These are phyloP conservation scores for Corythoichthys haematopterus DNA, from an alignment of 2,113 vertebrate genomes.

Conservation along the genomic window DNA sequence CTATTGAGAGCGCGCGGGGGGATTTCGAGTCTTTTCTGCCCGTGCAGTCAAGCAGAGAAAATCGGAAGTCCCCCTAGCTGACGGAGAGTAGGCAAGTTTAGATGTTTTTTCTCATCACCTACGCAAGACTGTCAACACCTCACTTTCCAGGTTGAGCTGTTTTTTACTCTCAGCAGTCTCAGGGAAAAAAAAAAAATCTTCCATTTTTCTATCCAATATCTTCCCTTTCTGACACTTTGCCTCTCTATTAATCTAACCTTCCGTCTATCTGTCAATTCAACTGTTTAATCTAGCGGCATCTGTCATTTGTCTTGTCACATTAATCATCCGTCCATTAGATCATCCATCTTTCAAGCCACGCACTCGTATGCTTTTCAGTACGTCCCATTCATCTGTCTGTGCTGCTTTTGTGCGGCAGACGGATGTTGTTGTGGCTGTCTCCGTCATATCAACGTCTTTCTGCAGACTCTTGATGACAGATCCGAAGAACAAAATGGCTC, in stretches of 20 bases:
- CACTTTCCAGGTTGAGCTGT: slow-evolving; percentile 12
- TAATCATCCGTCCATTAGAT: slow-evolving; percentile 52
- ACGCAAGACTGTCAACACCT: slow-evolving; percentile 27
- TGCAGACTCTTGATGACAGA: slow-evolving; percentile 42
- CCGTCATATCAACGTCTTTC: slow-evolving; percentile 23
- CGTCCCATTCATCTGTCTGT: slow-evolving; percentile 46
- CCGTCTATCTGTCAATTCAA: slow-evolving; percentile 55
- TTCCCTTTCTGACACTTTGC: slow-evolving; percentile 19
- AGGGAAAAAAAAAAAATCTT: not conserved
- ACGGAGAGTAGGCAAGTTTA: slow-evolving; percentile 12
- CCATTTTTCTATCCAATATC: slow-evolving; percentile 18
- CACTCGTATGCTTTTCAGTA: slow-evolving; percentile 24
- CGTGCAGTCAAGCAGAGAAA: slow-evolving; percentile 42
- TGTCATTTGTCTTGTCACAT: slow-evolving; percentile 59
- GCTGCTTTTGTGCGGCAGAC: slow-evolving; percentile 33
- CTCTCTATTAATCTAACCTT: slow-evolving; percentile 35
- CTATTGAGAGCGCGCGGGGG: slow-evolving; percentile 30
- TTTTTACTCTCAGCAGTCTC: not conserved
- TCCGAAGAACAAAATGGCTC: slow-evolving; percentile 22
- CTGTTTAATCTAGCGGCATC: slow-evolving; percentile 48
- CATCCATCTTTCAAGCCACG: slow-evolving; percentile 50
- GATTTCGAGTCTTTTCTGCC: slow-evolving; percentile 41
- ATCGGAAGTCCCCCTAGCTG: slow-evolving; percentile 40
- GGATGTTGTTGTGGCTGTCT: slow-evolving; percentile 22
- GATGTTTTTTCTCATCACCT: slow-evolving; percentile 14